Evolutionary conservation across 2,113 vertebrate genomes (phyloP).

Genomic region (Serilophus lunatus): DNA sequence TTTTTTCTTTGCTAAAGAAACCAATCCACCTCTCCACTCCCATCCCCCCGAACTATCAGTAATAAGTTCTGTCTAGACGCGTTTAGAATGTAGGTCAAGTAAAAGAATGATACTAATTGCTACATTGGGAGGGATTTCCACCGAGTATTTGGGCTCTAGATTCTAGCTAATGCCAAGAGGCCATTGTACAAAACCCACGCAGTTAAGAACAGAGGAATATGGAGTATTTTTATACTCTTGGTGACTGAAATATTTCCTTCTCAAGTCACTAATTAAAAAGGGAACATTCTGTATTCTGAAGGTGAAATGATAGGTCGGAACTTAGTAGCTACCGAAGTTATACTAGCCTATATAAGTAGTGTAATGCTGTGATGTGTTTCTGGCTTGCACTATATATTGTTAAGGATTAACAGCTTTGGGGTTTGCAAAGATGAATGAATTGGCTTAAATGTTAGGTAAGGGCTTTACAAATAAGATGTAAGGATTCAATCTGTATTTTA

Average conservation of each 20-base stretch:
- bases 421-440: background rate
- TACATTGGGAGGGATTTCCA: conserved; percentile 33
- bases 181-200: conserved; percentile 8
- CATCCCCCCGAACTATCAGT: background rate
- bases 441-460: background rate
- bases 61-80: conserved; percentile 30
- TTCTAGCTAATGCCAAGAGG: conserved; percentile 49
- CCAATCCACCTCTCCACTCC: background rate
- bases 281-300: conserved; percentile 52
- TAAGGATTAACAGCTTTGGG: background rate
- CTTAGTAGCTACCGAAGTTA: background rate
- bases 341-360: background rate
- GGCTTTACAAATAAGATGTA: background rate
- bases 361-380: background rate
- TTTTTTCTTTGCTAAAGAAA: background rate
- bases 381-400: background rate
- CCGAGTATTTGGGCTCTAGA: conserved; percentile 57
- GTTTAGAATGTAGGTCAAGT: conserved; percentile 52
- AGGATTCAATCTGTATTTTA: background rate
- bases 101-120: conserved; percentile 50
- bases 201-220: conserved; percentile 15
- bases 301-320: conserved; percentile 59
- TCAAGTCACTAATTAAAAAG: conserved; percentile 60
- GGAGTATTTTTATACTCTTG: conserved; percentile 45
- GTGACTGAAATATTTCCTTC: conserved; percentile 62